Evolutionary conservation across 2,888 invertebrate species (phyloP).

Genomic region (Lepidochrysops patricia): DNA sequence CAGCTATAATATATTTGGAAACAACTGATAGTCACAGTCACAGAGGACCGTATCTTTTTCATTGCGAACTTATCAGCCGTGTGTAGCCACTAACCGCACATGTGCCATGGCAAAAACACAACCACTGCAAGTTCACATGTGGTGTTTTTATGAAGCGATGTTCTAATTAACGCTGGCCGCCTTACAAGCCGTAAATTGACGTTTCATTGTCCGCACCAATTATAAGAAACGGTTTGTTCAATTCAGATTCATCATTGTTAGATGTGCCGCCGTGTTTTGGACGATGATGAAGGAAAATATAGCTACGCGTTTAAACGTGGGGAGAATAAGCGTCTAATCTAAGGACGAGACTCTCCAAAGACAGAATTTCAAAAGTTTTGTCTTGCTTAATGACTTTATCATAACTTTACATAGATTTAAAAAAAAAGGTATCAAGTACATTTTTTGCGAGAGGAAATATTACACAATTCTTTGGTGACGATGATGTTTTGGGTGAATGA

Average conservation of each 20-base stretch:
- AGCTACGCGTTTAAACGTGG: not conserved
- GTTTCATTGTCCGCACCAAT: slow-evolving; percentile 41
- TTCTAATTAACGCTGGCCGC: slow-evolving; percentile 62
- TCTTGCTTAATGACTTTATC: too few species aligned
- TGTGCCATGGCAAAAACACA: slow-evolving; percentile 50
- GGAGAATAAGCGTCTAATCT: not conserved
- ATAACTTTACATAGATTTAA: too few species aligned
- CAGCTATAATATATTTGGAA: too few species aligned
- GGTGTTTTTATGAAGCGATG: slow-evolving; percentile 62
- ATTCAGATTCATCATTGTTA: slow-evolving; percentile 15
- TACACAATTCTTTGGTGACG: too few species aligned
- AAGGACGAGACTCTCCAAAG: not conserved
- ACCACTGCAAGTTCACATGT: slow-evolving; percentile 51
- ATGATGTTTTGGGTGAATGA: too few species aligned
- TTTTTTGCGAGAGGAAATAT: too few species aligned
- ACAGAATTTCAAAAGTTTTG: too few species aligned
- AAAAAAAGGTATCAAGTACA: too few species aligned
- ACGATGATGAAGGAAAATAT: not conserved
- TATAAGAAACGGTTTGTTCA: slow-evolving; percentile 30
- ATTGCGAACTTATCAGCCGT: slow-evolving; percentile 30
- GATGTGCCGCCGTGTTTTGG: not conserved
- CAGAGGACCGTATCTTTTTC: too few species aligned
- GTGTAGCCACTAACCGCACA: slow-evolving; percentile 60
- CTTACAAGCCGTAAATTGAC: slow-evolving; percentile 58
- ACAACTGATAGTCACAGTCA: too few species aligned